Percentiles rank a stretch among this genome's conserved stretches.
Conservation (phyloP, 2,888 invertebrate species). For the Diarsia brunnea region DNA sequence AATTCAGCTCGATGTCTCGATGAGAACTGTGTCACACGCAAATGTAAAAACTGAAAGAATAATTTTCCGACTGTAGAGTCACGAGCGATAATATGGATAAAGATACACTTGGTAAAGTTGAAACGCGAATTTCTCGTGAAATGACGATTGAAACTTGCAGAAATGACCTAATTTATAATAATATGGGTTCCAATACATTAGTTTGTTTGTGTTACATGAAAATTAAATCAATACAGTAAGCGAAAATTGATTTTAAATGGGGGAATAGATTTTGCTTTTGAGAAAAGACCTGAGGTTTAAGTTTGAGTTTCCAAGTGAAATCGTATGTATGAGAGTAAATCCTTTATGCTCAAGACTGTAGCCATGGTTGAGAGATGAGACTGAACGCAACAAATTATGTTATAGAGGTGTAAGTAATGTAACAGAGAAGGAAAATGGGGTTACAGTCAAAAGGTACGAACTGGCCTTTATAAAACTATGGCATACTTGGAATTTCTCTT, state of each 20-base stretch:
- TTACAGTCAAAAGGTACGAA: constrained; percentile 15
- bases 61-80: constrained; percentile 59
- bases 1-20: constrained; percentile 40
- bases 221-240: too few species aligned
- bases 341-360: not conserved
- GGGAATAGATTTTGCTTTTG: too few species aligned
- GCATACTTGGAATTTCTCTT: not conserved
- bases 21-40: constrained; percentile 53
- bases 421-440: not conserved
- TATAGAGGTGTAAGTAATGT: constrained; percentile 61
- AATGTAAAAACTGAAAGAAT: constrained; percentile 69
- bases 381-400: constrained; percentile 74
- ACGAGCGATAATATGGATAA: too few species aligned
- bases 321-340: not conserved
- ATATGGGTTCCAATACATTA: too few species aligned
- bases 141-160: too few species aligned
- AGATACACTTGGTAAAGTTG: too few species aligned
- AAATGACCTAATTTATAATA: too few species aligned
- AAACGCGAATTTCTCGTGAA: too few species aligned
- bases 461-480: not conserved
- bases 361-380: constrained; percentile 10
- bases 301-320: too few species aligned
- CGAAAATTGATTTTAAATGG: too few species aligned
- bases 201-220: too few species aligned
- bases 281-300: too few species aligned